Evolutionary conservation across 1,140 invertebrate species (phyloP), one percentile per base, ranked within the genome.

Genomic region (Cydia amplana): DNA sequence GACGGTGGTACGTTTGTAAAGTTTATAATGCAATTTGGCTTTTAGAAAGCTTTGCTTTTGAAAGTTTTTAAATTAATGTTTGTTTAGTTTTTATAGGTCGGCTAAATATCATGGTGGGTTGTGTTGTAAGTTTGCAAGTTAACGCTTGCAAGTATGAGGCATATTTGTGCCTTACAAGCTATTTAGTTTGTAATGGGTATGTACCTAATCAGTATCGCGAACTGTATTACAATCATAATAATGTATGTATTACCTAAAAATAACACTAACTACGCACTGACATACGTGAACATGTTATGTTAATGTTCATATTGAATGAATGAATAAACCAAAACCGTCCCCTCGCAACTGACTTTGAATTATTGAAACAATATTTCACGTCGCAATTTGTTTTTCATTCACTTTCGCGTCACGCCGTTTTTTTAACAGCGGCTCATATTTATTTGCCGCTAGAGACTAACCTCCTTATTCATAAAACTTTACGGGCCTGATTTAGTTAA

Each of bases 321-420:
- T 67, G 64, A 67, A 64, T 64, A 64, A 67, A 67, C 25, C 64
- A 67, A 67, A 67, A 67, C 20, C 12, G 25, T 64, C 64, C 63
- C 64, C 64, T 70, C 65, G 1, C 20, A 70, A 32, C 28, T n/a
- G 65, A 70, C 65, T 36, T 67, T 70, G 65, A 70, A 43, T 70
- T 70, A 70, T 70, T 70, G 43, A 70, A 40, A 20, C 65, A 70
- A 70, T 70, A 70, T 70, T 70, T 70, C 65, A 40, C n/a, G 16
- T 40, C n/a, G 65, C 65, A 70, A 70, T 70, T 70, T 40, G 36
- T 67, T 67, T 70, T 36, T 43, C 65, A 70, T 43, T 70, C 65
- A 43, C 65, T 70, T 70, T 70, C 65, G 43, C 43, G 43, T 46
- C 65, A 70, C 65, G 65, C 28, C 5, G 28, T 70, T 43, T 70